A percentile compares a stretch with the other conserved stretches of the same genome.
Evolutionary conservation across 2,113 vertebrate species (phyloP).

Genomic region (Laticauda colubrina): DNA sequence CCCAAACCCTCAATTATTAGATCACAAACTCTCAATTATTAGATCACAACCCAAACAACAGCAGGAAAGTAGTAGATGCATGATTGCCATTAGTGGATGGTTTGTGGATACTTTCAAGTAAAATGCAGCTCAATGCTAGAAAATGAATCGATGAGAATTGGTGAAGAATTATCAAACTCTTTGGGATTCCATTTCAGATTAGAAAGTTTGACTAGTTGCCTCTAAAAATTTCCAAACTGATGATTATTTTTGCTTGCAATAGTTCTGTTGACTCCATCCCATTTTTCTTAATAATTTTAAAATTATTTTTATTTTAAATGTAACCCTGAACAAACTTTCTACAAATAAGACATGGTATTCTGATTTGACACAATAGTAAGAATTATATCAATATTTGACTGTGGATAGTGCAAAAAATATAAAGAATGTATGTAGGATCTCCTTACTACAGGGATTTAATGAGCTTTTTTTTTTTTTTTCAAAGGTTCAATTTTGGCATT

Average conservation of each 20-base stretch:
- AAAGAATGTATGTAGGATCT: slow-evolving; percentile 34
- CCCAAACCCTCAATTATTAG: neutral
- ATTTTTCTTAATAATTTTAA: neutral
- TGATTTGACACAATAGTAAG: slow-evolving; percentile 29
- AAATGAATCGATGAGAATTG: neutral
- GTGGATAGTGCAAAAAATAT: slow-evolving; percentile 50
- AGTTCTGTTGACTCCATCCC: neutral
- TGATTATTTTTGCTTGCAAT: neutral
- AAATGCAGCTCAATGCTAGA: neutral
- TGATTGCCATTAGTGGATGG: neutral
- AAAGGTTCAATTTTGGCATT: neutral
- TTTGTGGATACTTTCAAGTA: neutral
- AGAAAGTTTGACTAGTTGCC: neutral
- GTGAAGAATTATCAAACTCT: neutral
- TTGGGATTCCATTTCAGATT: neutral
- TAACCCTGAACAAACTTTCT: slow-evolving; percentile 19
- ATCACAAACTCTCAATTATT: neutral
- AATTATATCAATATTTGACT: slow-evolving; percentile 61
- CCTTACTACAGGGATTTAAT: neutral
- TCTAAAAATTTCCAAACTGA: neutral
- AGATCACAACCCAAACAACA: neutral
- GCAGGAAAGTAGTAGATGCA: neutral
- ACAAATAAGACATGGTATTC: slow-evolving; percentile 41
- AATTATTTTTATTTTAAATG: neutral
- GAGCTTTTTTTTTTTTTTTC: neutral